Evolutionary conservation across 2,888 invertebrate genomes (phyloP).

Genomic region (Athalia rosae): DNA sequence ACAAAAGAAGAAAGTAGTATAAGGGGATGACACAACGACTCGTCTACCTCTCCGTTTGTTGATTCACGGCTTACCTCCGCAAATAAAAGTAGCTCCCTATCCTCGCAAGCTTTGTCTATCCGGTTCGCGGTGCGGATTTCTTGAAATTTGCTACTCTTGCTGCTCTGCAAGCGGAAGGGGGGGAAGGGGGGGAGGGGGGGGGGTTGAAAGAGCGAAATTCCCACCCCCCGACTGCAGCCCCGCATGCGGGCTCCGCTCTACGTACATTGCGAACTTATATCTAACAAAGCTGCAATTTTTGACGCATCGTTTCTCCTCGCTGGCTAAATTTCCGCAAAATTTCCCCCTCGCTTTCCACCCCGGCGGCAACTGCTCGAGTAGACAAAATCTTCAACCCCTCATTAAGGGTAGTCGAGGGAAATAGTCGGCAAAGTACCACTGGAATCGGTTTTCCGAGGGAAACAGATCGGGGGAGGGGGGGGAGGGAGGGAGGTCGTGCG

Average conservation of each 20-base stretch:
- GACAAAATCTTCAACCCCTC: no score
- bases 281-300: background rate
- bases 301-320: background rate
- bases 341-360: background rate
- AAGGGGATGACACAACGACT: slow-evolving; percentile 34
- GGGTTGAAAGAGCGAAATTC: no score
- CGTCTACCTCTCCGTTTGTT: slow-evolving; percentile 36
- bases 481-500: no score
- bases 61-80: slow-evolving; percentile 40
- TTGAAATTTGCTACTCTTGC: background rate
- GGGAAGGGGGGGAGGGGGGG: no score
- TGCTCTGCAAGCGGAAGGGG: no score
- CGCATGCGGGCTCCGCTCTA: no score
- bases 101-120: slow-evolving; percentile 30
- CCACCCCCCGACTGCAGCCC: no score
- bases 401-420: no score
- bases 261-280: no score
- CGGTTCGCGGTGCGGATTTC: slow-evolving; percentile 4
- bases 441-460: no score
- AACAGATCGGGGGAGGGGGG: no score
- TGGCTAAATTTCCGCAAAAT: background rate
- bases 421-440: no score
- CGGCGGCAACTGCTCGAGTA: background rate
- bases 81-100: slow-evolving; percentile 34
- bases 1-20: background rate